Conservation (phyloP, 2,113 vertebrate genomes). For the Chrysemys picta region DNA sequence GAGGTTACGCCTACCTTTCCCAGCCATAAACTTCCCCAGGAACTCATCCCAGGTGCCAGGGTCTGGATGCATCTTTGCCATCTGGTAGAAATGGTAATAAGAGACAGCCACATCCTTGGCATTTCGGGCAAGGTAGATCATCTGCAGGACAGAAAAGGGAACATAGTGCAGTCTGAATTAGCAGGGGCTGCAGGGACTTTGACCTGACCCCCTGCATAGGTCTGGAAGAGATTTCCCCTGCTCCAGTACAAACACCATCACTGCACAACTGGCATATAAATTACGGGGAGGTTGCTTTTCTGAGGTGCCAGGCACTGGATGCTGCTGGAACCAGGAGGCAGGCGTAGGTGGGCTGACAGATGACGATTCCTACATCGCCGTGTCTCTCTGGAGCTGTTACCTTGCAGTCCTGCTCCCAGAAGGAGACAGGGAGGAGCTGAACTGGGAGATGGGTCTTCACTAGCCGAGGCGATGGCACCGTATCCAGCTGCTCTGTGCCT, state of each 20-base stretch:
- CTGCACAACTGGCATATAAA: not conserved
- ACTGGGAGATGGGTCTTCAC: conserved; percentile 86
- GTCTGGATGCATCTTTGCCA: conserved; percentile 78
- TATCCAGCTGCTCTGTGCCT: conserved; percentile 77
- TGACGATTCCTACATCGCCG: fast-evolving
- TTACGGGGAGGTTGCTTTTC: not conserved
- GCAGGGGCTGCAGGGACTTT: not conserved
- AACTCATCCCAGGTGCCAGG: conserved; percentile 79
- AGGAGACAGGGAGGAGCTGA: conserved; percentile 82
- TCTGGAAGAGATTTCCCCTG: not conserved
- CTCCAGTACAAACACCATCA: not conserved
- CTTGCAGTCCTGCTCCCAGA: conserved; percentile 86
- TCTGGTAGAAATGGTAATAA: conserved; percentile 84
- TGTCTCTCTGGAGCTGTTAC: conserved; percentile 45
- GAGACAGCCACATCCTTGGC: conserved; percentile 83
- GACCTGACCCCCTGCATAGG: not conserved
- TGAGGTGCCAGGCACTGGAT: not conserved
- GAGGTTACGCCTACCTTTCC: conserved; percentile 61
- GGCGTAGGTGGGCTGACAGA: not conserved
- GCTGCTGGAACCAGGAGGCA: not conserved
- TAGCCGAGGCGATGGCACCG: conserved; percentile 78
- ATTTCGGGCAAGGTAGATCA: conserved; percentile 82
- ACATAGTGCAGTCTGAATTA: not conserved
- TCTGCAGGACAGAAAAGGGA: conserved; percentile 47
- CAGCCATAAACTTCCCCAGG: conserved; percentile 79